Base-by-base conservation (phyloP, 2,113 vertebrate genomes). In the Corvus hawaiiensis region DNA sequence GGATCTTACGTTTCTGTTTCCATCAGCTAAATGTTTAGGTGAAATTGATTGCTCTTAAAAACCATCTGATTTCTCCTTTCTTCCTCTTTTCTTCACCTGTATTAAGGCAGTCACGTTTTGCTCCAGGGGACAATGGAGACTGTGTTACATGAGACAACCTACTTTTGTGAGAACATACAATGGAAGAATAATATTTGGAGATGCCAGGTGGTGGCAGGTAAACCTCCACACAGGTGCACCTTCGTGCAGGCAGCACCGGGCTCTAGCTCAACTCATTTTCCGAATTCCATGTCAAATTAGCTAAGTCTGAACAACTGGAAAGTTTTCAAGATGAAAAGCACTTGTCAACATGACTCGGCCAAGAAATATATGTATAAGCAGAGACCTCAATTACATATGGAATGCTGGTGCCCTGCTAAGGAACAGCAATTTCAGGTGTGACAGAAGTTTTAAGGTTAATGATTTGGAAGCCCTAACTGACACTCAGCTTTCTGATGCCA, bases 361-460 rank as follows among this genome's bases (percentile, higher is more conserved):
- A 84, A 91, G 44, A 66, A 68, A 89, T 68, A 89, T 83, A 94
- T 51, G 83, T 89, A 87, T 87, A 91, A 95, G 87, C 37, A 91
- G 54, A 75, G 69, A 91, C 87, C 46, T 75, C 84, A 95, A 85
- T 93, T 85, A 93, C 54, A 76, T 79, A 46, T 85, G 87, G 89
- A 91, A 96, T 93, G 91, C 2, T 81, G 73, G 37, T 83, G 46
- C 33, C 54, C 58, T 56, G 71, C 62, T 89, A 91, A 82, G 62
- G 74, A 84, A 61, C 66, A 49, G 41, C n/a, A 87, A 43, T 87
- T 94, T 68, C 10, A 89, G 37, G 69, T 72, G 61, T 37, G 69
- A 80, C 48, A 94, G n/a, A 78, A 73, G 43, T 62, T 73, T 54
- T 58, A 66, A 85, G 52, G 74, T 9, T 54, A 81, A 87, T 49